Evolutionary conservation across 2,113 vertebrate genomes (phyloP).

Genomic region (Rhea americana): DNA sequence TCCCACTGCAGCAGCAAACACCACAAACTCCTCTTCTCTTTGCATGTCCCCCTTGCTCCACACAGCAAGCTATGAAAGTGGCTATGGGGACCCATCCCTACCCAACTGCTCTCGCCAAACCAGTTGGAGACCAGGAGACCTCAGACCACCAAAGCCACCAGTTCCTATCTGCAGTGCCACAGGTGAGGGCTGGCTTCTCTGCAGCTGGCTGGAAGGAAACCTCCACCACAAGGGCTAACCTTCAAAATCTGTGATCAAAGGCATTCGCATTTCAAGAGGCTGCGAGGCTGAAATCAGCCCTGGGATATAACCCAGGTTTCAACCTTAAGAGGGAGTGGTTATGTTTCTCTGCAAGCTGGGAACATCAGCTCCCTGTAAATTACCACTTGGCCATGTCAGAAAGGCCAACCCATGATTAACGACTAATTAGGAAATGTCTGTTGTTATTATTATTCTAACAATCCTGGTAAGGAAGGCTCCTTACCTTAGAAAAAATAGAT

Average conservation of each 20-base stretch:
- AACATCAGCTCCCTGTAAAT: background rate
- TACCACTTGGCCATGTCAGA: background rate
- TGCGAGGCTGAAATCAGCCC: background rate
- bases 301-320: background rate
- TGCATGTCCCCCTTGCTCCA: background rate
- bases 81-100: no score
- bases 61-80: background rate
- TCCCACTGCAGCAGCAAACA: background rate
- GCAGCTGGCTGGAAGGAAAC: background rate
- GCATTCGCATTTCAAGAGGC: background rate
- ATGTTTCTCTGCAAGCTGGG: background rate
- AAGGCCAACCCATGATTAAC: background rate
- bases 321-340: background rate
- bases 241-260: background rate
- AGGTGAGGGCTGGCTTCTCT: no score
- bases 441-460: background rate
- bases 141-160: background rate
- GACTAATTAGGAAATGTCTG: conserved; percentile 9
- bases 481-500: conserved; percentile 9
- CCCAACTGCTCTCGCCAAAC: background rate
- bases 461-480: background rate
- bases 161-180: no score
- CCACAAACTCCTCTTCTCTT: background rate
- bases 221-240: background rate
- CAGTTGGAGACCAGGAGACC: no score